Base-by-base conservation (phyloP, 1,140 invertebrate genomes). In the Diprion similis region DNA sequence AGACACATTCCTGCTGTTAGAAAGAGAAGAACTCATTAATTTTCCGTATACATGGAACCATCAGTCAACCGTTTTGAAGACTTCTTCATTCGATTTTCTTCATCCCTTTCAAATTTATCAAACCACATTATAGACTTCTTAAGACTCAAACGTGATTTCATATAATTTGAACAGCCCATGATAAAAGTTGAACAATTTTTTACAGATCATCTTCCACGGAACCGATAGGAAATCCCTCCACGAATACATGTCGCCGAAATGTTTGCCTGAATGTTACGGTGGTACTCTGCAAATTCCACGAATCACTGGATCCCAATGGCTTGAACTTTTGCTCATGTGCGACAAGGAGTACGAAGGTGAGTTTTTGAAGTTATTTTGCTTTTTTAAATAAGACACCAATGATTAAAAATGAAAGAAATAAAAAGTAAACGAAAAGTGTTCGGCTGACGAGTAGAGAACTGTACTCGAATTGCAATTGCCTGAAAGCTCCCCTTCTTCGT, bases 151-250 rank as follows among this genome's bases (percentile, higher is more conserved):
- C 6, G 6, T 37, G 24, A 37, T 37, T 37, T 37, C 24, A 37
- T 37, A 1, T 37, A 37, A 37, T 37, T 37, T 1, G 24, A 37
- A 37, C 24, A 37, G 24, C 6, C 24, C 24, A 37, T 37, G 24
- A 37, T 37, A 37, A 37, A 37, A 3, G 24, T 37, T 37, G 1
- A 37, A 37, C 24, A 37, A 66, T 76, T 72, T 79, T 70, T 76
- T 85, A 70, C 78, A 92, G 91, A 95, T 96, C 66, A 90, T 93
- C 67, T 96, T 97, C 89, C 94, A 97, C 83, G 95, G 95, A 24
- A 94, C 90, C 1, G 95, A 97, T 82, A 89, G 94, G 17, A 93
- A 94, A 75, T 92, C 94, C 9, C 88, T 98, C 24, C 94, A 97
- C 80, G 90, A 94, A 76, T 88, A 96, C 81, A 90, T 98, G 46